Base-by-base conservation (phyloP, 1,140 invertebrate species). In the Trinorchestia longiramus region DNA sequence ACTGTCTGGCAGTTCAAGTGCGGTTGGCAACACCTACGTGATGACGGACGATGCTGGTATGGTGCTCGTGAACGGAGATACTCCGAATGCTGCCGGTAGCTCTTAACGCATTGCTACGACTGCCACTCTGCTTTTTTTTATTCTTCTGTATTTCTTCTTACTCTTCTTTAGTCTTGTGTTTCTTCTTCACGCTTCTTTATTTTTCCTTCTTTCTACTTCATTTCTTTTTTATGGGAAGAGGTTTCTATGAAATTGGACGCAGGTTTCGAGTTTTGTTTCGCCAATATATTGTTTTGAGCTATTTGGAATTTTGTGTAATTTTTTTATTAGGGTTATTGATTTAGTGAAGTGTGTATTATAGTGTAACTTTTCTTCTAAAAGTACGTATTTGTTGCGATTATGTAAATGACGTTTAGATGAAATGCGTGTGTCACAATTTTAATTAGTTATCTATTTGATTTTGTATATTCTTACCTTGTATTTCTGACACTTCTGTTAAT, bases 31-130 rank as follows among this genome's bases (percentile, higher is more conserved):
- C 92, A 94, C 92, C 28, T 94, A 94, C 92, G 92, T 94, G 6
- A 94, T 94, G 92, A 94, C 92, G 41, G 92, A 94, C 44, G 92
- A 94, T n/a, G 92, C 92, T 47, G 92, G 92, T 4, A 94, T 94
- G 92, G 92, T 94, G 36, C 92, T 94, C 11, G 44, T 94, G 8
- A 94, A 94, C 36, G 92, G 92, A 28, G 92, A 94, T 47, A 11
- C 92, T n/a, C 0, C 41, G 4, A 36, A 41, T 43, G 92, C 44
- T 45, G 43, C 19, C 40, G 43, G 43, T n/a, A 44, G 92, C 11
- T 90, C 88, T 0, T 90, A 90, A 90, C 41, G 41, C 88, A 41
- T 4, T 15, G 88, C 88, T 90, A 42, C 6, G 41, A 42, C 62
- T 77, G 62, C 1, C 62, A 36, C 62, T 77, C 28, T 77, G 62